Evolutionary conservation across 2,888 invertebrate genomes (phyloP).

Genomic region (Polia nebulosa): DNA sequence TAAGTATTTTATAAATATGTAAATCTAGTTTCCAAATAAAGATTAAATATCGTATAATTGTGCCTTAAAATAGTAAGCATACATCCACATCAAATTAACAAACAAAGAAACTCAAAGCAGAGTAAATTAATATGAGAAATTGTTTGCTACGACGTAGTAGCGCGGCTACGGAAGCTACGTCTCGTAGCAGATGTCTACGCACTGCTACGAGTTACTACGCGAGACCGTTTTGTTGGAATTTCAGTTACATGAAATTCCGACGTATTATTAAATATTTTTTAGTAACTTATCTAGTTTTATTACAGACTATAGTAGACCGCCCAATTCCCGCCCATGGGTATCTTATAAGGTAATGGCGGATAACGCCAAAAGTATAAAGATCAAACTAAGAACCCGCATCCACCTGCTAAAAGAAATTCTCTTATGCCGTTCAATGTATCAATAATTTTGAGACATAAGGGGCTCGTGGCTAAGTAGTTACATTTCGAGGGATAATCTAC

Average conservation of each 20-base stretch:
- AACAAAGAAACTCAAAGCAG: background rate
- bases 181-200: constrained; percentile 51
- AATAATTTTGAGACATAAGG: background rate
- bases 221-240: background rate
- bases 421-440: too few species aligned
- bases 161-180: constrained; percentile 31
- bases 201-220: constrained; percentile 23
- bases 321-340: too few species aligned
- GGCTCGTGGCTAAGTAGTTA: background rate
- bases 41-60: too few species aligned
- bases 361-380: background rate
- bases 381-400: background rate
- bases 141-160: constrained; percentile 17
- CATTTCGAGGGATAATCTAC: background rate
- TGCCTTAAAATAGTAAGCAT: background rate
- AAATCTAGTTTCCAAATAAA: too few species aligned
- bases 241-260: background rate
- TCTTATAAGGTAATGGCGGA: background rate
- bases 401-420: too few species aligned
- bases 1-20: too few species aligned
- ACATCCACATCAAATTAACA: background rate
- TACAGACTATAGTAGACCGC: background rate
- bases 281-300: too few species aligned
- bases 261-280: constrained; percentile 20
- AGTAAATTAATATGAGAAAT: background rate